Evolutionary conservation across 2,113 vertebrate species (phyloP).

Genomic region (Bos indicus): DNA sequence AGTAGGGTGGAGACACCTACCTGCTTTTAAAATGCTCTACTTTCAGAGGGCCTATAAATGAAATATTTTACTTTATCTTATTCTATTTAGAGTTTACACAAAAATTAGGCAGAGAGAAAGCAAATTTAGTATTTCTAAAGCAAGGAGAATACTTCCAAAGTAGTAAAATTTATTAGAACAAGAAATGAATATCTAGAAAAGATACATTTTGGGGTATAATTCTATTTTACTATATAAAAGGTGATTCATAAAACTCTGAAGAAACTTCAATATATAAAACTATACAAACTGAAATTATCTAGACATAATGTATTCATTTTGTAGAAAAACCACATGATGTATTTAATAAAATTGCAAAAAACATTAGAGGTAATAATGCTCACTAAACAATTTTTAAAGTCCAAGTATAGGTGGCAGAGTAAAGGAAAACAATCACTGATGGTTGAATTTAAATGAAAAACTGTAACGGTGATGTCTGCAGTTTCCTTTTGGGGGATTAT

Average conservation of each 20-base stretch:
- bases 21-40: slow-evolving; percentile 83
- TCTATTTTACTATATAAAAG: slow-evolving; percentile 57
- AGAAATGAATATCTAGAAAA: slow-evolving; percentile 41
- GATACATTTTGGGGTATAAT: slow-evolving; percentile 56
- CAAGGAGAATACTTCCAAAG: slow-evolving; percentile 35
- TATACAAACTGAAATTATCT: slow-evolving; percentile 10
- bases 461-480: neutral
- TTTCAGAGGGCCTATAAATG: slow-evolving; percentile 82
- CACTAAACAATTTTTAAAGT: slow-evolving; percentile 1
- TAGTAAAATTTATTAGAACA: slow-evolving; percentile 47
- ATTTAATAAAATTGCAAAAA: slow-evolving; percentile 33
- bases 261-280: slow-evolving; percentile 33
- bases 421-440: slow-evolving; percentile 2
- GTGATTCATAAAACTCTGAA: neutral
- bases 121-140: slow-evolving; percentile 72
- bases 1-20: slow-evolving; percentile 85
- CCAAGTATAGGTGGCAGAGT: neutral
- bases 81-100: slow-evolving; percentile 79
- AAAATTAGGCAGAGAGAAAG: slow-evolving; percentile 78
- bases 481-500: neutral
- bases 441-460: neutral
- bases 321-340: neutral
- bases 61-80: slow-evolving; percentile 83
- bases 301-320: slow-evolving; percentile 10
- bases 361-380: neutral